A percentile compares a stretch with the other conserved stretches of the same genome.
phyloP scores from a whole-genome alignment of 2,888 invertebrate species.

The Mactromeris polynyma region DNA sequence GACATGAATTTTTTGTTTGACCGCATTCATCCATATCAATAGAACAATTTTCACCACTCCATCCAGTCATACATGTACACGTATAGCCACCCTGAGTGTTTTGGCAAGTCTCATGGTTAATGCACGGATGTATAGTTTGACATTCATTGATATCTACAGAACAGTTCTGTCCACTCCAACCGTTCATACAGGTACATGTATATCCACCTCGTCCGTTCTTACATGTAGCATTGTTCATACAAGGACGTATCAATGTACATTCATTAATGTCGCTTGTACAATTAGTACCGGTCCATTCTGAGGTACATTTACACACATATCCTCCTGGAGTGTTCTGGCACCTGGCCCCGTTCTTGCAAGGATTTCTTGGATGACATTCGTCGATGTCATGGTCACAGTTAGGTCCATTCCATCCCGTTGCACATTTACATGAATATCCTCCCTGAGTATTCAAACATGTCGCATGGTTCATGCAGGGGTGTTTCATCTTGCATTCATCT shows the following conservation, averaged over 20 bases:
- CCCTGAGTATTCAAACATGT: not conserved
- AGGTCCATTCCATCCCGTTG: not conserved
- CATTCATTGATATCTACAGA: constrained; percentile 48
- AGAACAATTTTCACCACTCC: not conserved
- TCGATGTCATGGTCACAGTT: constrained; percentile 26
- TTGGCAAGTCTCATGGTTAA: not conserved
- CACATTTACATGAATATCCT: not conserved
- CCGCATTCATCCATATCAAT: constrained; percentile 34
- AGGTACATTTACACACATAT: constrained; percentile 59
- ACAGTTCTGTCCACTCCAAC: constrained; percentile 41
- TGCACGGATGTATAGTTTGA: not conserved
- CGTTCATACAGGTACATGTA: not conserved
- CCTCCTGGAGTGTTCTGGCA: constrained; percentile 37
- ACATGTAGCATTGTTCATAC: constrained; percentile 19
- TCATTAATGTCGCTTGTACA: constrained; percentile 68
- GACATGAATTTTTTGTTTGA: not conserved
- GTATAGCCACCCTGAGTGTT: constrained; percentile 9
- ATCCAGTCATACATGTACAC: not conserved
- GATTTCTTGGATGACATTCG: constrained; percentile 1
- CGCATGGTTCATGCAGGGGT: not conserved
- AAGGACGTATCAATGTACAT: constrained; percentile 43
- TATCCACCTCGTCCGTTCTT: not conserved
- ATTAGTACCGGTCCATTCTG: constrained; percentile 55
- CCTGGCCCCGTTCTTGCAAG: not conserved
- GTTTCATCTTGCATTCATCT: not conserved